These are phyloP conservation scores for Eurystomus gularis DNA, from an alignment of 2,113 vertebrate genomes.

Conservation along the genomic window DNA sequence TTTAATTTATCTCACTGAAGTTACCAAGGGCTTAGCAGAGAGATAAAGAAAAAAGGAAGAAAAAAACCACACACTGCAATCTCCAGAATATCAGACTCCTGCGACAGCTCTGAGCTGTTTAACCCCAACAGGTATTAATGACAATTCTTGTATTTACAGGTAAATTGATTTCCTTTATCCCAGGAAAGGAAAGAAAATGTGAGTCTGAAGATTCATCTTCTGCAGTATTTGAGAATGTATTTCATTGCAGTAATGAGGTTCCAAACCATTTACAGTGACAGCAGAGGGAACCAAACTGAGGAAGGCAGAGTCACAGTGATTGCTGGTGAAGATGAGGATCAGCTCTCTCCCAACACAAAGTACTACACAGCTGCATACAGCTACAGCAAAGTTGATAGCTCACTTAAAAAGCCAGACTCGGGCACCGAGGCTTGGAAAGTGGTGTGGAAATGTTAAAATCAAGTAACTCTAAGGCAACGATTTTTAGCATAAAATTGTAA, in stretches of 20 bases:
- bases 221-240: neutral
- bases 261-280: neutral
- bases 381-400: neutral
- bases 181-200: neutral
- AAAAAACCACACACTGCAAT: neutral
- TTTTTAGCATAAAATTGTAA: neutral
- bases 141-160: neutral
- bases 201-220: neutral
- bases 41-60: neutral
- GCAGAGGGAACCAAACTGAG: accelerated
- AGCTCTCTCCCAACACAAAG: neutral
- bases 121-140: neutral
- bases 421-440: neutral
- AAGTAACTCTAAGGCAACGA: neutral
- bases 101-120: neutral
- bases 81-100: neutral
- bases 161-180: neutral
- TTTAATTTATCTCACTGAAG: slow-evolving; percentile 41
- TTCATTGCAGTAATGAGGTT: neutral
- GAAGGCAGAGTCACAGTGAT: neutral
- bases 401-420: neutral
- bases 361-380: neutral
- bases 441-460: neutral
- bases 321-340: neutral
- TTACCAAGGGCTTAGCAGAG: neutral